Percentiles rank a stretch among this genome's conserved stretches.
phyloP scores from a whole-genome alignment of 2,888 invertebrate genomes.

The Lasioglossum oenotherae region DNA sequence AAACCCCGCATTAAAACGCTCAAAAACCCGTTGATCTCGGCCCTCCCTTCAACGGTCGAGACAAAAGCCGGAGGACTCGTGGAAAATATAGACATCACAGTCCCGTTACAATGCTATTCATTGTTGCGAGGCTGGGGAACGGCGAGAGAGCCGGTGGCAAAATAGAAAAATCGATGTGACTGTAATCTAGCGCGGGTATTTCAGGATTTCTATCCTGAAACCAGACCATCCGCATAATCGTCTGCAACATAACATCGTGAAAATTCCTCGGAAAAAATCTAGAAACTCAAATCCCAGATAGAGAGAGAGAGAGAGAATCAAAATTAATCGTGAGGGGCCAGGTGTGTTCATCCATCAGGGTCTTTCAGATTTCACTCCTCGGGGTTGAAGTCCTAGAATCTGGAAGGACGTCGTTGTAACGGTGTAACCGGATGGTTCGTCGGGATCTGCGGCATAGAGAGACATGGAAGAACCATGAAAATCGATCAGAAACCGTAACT shows the following conservation, averaged over 20 bases:
- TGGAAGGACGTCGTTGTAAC: neutral
- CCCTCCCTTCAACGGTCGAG: neutral
- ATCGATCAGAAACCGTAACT: constrained; percentile 61
- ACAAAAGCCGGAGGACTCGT: neutral
- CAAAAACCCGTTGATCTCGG: neutral
- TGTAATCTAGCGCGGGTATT: constrained; percentile 16
- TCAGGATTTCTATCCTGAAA: neutral
- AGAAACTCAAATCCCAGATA: neutral
- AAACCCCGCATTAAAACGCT: neutral
- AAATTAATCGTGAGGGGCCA: neutral
- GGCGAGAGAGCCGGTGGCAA: constrained; percentile 13
- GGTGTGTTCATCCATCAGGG: neutral
- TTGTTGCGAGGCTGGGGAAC: constrained; percentile 15
- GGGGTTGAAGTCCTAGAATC: neutral
- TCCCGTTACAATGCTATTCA: constrained; percentile 14
- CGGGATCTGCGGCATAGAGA: neutral
- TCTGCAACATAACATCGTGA: neutral
- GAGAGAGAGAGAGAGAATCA: neutral
- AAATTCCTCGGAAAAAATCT: neutral
- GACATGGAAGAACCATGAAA: constrained; percentile 42
- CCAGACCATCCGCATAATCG: neutral
- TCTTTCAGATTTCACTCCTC: neutral
- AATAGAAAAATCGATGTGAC: constrained; percentile 49
- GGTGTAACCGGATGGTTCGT: neutral
- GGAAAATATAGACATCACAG: constrained; percentile 21